Conservation (phyloP, 2,113 vertebrate species). For the Carassius auratus region DNA sequence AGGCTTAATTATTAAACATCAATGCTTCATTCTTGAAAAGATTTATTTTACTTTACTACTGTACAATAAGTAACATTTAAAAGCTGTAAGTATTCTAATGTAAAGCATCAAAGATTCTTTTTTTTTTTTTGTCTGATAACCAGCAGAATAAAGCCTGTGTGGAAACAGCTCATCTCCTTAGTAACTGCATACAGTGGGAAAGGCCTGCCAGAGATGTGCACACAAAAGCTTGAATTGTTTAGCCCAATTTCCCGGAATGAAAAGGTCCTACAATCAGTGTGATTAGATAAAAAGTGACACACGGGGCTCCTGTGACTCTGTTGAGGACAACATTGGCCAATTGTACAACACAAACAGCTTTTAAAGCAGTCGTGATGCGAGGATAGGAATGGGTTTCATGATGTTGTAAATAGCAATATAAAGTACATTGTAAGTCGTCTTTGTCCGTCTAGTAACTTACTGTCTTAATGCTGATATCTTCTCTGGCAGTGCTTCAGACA, state of each 20-base stretch:
- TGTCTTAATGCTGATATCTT: not conserved
- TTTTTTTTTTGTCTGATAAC: conserved; percentile 10
- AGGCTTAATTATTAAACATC: not conserved
- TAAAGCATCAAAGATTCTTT: not conserved
- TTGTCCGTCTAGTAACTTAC: conserved; percentile 10
- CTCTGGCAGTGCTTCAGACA: not conserved
- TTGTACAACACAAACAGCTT: conserved; percentile 45
- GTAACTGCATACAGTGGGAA: conserved; percentile 61
- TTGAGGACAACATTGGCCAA: conserved; percentile 56
- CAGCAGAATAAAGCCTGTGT: conserved; percentile 49
- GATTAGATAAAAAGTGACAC: conserved; percentile 65
- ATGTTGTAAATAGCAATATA: conserved; percentile 27
- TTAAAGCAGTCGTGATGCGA: not conserved
- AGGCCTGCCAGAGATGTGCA: conserved; percentile 55
- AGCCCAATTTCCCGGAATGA: conserved; percentile 69
- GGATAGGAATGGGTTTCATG: not conserved
- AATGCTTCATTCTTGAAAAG: not conserved
- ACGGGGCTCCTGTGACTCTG: conserved; percentile 67
- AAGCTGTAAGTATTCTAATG: not conserved
- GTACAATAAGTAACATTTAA: not conserved
- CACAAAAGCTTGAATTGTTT: conserved; percentile 74
- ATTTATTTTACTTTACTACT: not conserved
- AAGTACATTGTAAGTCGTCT: conserved; percentile 27
- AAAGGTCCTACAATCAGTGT: conserved; percentile 69
- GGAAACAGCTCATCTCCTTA: conserved; percentile 61